Percentiles rank a stretch among this genome's conserved stretches.
Conservation (phyloP, 2,888 invertebrate species). For the Ophion ellenae region DNA sequence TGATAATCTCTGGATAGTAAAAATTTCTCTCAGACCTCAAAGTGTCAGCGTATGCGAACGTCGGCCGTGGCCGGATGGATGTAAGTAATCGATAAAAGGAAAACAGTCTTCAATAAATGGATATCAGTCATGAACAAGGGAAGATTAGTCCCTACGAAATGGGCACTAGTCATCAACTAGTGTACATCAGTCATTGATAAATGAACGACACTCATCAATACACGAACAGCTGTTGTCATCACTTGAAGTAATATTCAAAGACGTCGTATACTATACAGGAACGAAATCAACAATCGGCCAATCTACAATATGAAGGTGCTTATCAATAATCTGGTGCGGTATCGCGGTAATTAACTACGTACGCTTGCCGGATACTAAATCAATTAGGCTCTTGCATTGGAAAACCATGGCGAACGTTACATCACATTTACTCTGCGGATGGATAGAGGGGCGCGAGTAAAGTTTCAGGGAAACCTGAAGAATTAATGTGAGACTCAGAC, state of each 20-base stretch:
- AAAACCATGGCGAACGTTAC: background rate
- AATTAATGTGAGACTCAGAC: background rate
- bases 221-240: background rate
- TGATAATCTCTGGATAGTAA: background rate
- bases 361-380: background rate
- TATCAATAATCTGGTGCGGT: background rate
- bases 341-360: background rate
- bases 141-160: background rate
- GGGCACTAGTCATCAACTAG: background rate
- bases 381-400: background rate
- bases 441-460: background rate
- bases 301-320: background rate
- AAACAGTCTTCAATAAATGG: background rate
- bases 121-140: background rate
- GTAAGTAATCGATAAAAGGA: background rate
- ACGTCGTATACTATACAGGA: background rate
- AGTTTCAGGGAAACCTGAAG: background rate
- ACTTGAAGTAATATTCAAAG: background rate
- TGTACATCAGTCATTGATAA: background rate
- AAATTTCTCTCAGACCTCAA: background rate
- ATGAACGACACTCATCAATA: background rate
- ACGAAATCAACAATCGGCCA: background rate
- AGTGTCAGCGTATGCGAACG: background rate
- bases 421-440: background rate
- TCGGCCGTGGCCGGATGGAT: background rate